Evolutionary conservation across 2,888 invertebrate genomes (phyloP).

Genomic region (Epistrophe eligans): DNA sequence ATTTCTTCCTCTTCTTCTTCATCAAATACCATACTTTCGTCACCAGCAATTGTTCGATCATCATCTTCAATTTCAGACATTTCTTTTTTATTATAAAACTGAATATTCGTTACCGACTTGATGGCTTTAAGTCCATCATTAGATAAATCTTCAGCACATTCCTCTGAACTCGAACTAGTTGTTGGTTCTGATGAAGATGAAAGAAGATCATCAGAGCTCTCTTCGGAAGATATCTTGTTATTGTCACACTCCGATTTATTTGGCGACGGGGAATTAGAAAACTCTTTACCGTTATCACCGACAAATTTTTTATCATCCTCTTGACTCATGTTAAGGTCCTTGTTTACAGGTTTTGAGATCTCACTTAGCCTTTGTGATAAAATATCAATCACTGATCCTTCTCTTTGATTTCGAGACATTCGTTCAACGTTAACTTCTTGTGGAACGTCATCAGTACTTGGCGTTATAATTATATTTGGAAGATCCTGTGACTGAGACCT

Average conservation of each 20-base stretch:
- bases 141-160: slow-evolving; percentile 77
- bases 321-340: slow-evolving; percentile 79
- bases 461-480: slow-evolving; percentile 82
- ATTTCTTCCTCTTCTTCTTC: slow-evolving; percentile 78
- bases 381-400: slow-evolving; percentile 80
- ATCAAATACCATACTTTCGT: slow-evolving; percentile 80
- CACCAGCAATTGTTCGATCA: slow-evolving; percentile 82
- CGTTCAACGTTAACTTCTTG: slow-evolving; percentile 62
- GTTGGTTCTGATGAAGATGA: slow-evolving; percentile 69
- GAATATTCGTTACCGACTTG: slow-evolving; percentile 85
- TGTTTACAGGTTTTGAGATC: slow-evolving; percentile 78
- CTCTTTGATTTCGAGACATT: slow-evolving; percentile 53
- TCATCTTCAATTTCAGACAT: slow-evolving; percentile 78
- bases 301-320: slow-evolving; percentile 79
- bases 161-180: slow-evolving; percentile 68
- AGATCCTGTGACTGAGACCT: slow-evolving; percentile 79
- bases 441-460: slow-evolving; percentile 80
- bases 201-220: slow-evolving; percentile 58
- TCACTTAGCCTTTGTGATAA: slow-evolving; percentile 80
- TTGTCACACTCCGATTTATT: slow-evolving; percentile 78
- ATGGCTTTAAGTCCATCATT: slow-evolving; percentile 84
- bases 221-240: slow-evolving; percentile 44
- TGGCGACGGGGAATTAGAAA: slow-evolving; percentile 79
- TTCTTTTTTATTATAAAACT: slow-evolving; percentile 81
- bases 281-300: slow-evolving; percentile 79